phyloP scores from a whole-genome alignment of 2,888 invertebrate species.

The Nephrocerus scutellatus region DNA sequence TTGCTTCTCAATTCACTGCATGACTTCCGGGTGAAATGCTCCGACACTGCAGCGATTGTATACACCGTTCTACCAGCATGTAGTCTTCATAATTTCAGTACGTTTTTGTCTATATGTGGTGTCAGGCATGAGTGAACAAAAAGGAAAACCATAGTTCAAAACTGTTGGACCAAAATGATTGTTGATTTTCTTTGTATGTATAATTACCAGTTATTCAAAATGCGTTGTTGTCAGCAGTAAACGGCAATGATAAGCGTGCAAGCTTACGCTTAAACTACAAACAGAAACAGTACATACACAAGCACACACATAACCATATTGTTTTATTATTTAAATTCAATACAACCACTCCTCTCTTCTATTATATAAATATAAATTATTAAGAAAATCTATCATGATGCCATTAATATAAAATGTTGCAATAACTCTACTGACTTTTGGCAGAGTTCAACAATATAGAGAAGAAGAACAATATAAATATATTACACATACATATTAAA shows the following conservation, averaged over 20 bases:
- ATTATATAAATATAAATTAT: too few species aligned
- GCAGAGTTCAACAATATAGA: too few species aligned
- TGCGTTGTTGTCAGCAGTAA: too few species aligned
- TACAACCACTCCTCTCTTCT: too few species aligned
- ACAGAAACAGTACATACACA: not conserved
- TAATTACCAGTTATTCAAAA: not conserved
- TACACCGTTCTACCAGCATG: slow-evolving; percentile 72
- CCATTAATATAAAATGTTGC: too few species aligned
- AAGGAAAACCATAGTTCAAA: not conserved
- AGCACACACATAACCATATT: too few species aligned
- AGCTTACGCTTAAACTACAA: not conserved
- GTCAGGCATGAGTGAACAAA: slow-evolving; percentile 59
- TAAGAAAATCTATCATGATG: too few species aligned
- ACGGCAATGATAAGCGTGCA: too few species aligned
- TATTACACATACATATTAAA: too few species aligned
- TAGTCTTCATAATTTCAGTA: slow-evolving; percentile 72
- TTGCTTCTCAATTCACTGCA: slow-evolving; percentile 46
- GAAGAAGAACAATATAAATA: too few species aligned
- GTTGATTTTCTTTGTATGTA: not conserved
- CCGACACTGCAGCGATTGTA: slow-evolving; percentile 53
- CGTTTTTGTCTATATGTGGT: slow-evolving; percentile 76
- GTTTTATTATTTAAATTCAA: too few species aligned
- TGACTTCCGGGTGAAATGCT: slow-evolving; percentile 49
- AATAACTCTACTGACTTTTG: too few species aligned
- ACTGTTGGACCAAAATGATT: not conserved